Evolutionary conservation across 2,113 vertebrate species (phyloP).

Genomic region (Morone saxatilis): DNA sequence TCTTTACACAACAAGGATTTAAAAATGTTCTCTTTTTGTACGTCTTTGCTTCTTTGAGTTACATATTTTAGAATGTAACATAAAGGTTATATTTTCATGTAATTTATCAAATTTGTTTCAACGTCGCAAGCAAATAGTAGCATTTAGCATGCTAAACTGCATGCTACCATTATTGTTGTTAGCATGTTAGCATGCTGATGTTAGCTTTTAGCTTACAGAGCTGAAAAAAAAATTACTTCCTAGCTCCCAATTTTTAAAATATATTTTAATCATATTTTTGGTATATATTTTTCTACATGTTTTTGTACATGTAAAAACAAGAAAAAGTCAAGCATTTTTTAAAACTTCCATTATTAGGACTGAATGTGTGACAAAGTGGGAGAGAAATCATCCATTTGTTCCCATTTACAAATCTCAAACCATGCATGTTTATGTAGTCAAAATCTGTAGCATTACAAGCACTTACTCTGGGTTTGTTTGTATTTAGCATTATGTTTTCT

Average conservation of each 20-base stretch:
- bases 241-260: too few relatives aligned
- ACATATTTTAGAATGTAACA: neutral
- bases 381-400: neutral
- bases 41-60: neutral
- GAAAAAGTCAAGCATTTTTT: too few relatives aligned
- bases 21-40: neutral
- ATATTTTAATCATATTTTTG: too few relatives aligned
- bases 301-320: too few relatives aligned
- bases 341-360: neutral
- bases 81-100: neutral
- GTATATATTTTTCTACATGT: too few relatives aligned
- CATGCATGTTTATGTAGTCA: neutral
- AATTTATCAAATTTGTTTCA: neutral
- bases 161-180: neutral
- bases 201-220: neutral
- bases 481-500: neutral
- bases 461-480: neutral
- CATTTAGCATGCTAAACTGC: neutral
- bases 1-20: neutral
- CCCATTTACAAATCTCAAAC: neutral
- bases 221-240: too few relatives aligned
- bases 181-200: neutral
- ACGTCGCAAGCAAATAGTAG: neutral
- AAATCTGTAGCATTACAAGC: neutral
- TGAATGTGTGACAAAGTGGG: neutral